These are phyloP conservation scores for Cheilosia variabilis DNA, from an alignment of 2,888 invertebrate genomes.

Conservation along the genomic window DNA sequence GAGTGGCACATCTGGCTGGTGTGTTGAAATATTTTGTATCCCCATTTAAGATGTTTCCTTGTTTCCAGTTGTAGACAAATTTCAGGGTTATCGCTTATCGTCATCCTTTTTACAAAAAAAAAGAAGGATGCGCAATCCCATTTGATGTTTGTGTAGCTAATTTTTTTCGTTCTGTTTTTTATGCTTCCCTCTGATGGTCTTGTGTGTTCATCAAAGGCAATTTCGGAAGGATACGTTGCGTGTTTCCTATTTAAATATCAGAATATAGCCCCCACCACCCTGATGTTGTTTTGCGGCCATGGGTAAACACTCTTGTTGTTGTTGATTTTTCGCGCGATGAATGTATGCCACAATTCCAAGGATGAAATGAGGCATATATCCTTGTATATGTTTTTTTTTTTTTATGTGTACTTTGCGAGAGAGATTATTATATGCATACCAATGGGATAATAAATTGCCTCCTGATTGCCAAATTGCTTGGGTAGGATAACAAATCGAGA, in stretches of 20 bases:
- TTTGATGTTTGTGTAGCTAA: slow-evolving; percentile 58
- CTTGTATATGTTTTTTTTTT: slow-evolving; percentile 16
- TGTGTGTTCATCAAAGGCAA: slow-evolving; percentile 65
- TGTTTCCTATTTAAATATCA: slow-evolving; percentile 67
- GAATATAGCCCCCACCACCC: slow-evolving; percentile 28
- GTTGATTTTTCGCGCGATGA: slow-evolving; percentile 31
- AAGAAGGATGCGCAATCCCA: slow-evolving; percentile 45
- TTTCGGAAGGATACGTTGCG: slow-evolving; percentile 48
- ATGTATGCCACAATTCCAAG: slow-evolving; percentile 53
- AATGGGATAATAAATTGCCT: slow-evolving; percentile 69
- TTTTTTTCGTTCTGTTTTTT: slow-evolving; percentile 36
- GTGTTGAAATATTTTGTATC: slow-evolving; percentile 60
- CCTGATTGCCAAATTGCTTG: slow-evolving; percentile 65
- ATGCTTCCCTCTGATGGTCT: slow-evolving; percentile 34
- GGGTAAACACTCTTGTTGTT: neutral
- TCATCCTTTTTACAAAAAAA: slow-evolving; percentile 23
- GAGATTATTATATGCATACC: slow-evolving; percentile 69
- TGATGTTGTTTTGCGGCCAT: slow-evolving; percentile 34
- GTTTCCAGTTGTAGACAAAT: slow-evolving; percentile 53
- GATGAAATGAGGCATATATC: slow-evolving; percentile 51
- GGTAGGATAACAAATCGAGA: slow-evolving; percentile 34
- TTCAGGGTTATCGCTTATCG: slow-evolving; percentile 63
- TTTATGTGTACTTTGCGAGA: slow-evolving; percentile 42
- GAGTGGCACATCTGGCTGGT: slow-evolving; percentile 68
- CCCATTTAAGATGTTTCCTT: slow-evolving; percentile 47